Evolutionary conservation across 2,797 vertebrate genomes (phyloP).

Genomic region (Erethizon dorsatum): DNA sequence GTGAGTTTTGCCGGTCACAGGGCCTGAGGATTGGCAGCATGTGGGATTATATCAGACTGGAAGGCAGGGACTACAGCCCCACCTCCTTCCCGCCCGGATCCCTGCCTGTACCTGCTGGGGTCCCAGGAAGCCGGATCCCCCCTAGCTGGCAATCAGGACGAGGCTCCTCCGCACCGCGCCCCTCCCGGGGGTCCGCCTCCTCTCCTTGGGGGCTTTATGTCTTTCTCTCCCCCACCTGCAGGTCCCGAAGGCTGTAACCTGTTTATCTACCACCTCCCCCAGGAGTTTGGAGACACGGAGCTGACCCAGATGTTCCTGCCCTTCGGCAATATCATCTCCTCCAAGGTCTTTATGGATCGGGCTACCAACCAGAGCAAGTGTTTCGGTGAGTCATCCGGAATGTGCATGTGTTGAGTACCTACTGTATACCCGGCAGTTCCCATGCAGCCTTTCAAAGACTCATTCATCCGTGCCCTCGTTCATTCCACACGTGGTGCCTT

Average conservation of each 20-base stretch:
- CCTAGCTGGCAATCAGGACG: neutral
- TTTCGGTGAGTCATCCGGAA: constrained; percentile 93
- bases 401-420: too few relatives aligned
- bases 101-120: neutral
- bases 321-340: constrained; percentile 98
- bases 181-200: constrained; percentile 76
- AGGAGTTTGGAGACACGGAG: constrained; percentile 99
- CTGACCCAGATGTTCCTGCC: constrained; percentile 99
- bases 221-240: constrained; percentile 87
- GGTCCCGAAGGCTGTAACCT: constrained; percentile 99
- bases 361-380: constrained; percentile 99
- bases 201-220: constrained; percentile 86
- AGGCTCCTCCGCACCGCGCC: constrained; percentile 35
- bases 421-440: neutral
- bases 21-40: neutral
- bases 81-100: neutral
- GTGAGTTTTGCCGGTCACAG: neutral
- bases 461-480: accelerated
- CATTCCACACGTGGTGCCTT: neutral
- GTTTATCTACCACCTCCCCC: constrained; percentile 99
- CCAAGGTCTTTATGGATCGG: constrained; percentile 99
- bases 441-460: neutral
- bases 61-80: neutral
- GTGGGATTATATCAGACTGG: neutral
- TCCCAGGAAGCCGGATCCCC: neutral